Conservation (phyloP, 2,113 vertebrate species). For the Galeopterus variegatus region DNA sequence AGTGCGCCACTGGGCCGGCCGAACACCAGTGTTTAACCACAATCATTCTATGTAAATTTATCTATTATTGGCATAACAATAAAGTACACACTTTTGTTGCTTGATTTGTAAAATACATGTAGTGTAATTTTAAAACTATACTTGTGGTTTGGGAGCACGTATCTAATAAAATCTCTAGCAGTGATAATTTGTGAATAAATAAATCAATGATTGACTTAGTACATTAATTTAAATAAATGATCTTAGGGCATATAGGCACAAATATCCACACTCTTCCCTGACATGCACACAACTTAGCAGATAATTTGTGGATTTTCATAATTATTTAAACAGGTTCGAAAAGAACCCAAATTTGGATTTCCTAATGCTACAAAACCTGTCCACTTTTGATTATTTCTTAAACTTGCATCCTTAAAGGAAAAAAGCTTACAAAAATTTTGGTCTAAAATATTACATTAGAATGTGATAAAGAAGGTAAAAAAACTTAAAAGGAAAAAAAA, state of each 20-base stretch:
- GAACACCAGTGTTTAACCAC: not conserved
- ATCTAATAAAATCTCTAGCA: not conserved
- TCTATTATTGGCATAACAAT: not conserved
- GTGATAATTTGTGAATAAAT: not conserved
- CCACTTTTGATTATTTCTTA: not conserved
- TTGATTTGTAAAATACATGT: not conserved
- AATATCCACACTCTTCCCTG: not conserved
- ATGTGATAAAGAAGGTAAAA: not conserved
- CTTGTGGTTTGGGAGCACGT: not conserved
- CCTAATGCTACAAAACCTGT: not conserved
- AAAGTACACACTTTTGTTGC: not conserved
- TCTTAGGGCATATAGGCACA: rapidly evolving
- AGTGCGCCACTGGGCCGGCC: too few species aligned
- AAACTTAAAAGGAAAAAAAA: not conserved
- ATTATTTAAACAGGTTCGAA: not conserved
- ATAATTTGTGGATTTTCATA: not conserved
- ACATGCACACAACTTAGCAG: not conserved
- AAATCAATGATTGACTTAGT: not conserved
- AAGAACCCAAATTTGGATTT: not conserved
- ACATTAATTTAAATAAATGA: not conserved
- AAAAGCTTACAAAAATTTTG: not conserved
- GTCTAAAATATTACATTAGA: not conserved
- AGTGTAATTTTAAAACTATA: not conserved
- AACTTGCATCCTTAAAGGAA: not conserved
- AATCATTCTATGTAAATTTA: not conserved